phyloP scores from a whole-genome alignment of 1,140 invertebrate genomes.

The Apis laboriosa region DNA sequence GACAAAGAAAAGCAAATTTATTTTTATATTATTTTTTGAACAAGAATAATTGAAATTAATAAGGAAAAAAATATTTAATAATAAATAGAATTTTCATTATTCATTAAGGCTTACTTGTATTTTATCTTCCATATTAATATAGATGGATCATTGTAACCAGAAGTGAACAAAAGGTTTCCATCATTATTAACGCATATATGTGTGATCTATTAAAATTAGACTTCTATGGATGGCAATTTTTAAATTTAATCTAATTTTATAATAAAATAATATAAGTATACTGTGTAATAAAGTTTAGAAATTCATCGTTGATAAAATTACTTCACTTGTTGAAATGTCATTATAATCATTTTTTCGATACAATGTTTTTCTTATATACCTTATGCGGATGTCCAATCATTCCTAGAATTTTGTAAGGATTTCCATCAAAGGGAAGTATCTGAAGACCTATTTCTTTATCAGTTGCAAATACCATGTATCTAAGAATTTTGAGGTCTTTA shows the following conservation, averaged over 20 bases:
- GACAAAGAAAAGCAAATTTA: too few species aligned
- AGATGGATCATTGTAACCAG: constrained; percentile 81
- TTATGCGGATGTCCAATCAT: constrained; percentile 85
- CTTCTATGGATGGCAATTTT: constrained; percentile 26
- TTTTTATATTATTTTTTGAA: too few species aligned
- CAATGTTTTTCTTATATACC: constrained; percentile 66
- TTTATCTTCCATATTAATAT: constrained; percentile 85
- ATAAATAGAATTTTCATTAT: background rate
- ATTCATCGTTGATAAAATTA: background rate
- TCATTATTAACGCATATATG: constrained; percentile 71
- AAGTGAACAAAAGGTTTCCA: constrained; percentile 83
- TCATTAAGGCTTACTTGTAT: constrained; percentile 73
- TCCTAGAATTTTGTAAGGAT: constrained; percentile 86
- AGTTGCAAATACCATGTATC: constrained; percentile 84
- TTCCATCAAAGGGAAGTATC: constrained; percentile 86
- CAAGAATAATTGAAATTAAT: too few species aligned
- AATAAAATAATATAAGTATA: background rate
- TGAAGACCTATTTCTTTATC: constrained; percentile 86
- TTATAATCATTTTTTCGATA: too few species aligned
- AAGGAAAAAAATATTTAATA: too few species aligned
- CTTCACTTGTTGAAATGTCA: background rate
- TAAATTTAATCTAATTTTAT: too few species aligned
- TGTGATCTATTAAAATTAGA: constrained; percentile 71
- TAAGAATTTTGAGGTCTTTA: constrained; percentile 61
- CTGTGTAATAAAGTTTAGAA: background rate